Conservation (phyloP, 2,113 vertebrate species). For the Sprattus sprattus region DNA sequence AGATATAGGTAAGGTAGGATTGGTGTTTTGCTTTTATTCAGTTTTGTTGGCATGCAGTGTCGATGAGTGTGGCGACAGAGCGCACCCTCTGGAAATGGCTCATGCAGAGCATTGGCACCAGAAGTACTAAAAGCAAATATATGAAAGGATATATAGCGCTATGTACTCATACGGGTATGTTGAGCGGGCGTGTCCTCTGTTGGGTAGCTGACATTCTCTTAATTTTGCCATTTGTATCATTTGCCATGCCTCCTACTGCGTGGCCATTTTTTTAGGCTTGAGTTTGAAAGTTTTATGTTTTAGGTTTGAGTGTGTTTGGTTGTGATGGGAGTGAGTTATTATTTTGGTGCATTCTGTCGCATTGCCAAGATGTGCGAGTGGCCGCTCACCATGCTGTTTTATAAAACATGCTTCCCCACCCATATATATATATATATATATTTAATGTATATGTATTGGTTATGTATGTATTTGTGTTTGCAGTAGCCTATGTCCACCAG, state of each 20-base stretch:
- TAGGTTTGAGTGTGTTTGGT: conserved; percentile 7
- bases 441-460: conserved; percentile 3
- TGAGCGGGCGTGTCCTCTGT: conserved; percentile 64
- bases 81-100: conserved; percentile 28
- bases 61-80: neutral
- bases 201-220: conserved; percentile 54
- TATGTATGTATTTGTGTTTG: conserved; percentile 40
- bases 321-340: neutral
- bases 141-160: conserved; percentile 55
- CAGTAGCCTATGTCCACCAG: neutral
- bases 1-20: neutral
- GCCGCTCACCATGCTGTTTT: neutral
- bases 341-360: conserved; percentile 17
- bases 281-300: neutral
- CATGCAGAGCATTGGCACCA: conserved; percentile 23
- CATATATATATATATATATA: neutral
- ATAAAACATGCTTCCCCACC: neutral
- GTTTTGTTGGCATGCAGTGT: conserved; percentile 34
- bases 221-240: conserved; percentile 12
- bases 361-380: conserved; percentile 32
- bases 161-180: conserved; percentile 78
- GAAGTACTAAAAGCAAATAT: conserved; percentile 47
- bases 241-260: conserved; percentile 26
- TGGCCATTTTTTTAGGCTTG: conserved; percentile 5
- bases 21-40: conserved; percentile 11